Evolutionary conservation across 2,888 invertebrate species (phyloP), one percentile per base, ranked within the genome.

Genomic region (Apotomis capreana): DNA sequence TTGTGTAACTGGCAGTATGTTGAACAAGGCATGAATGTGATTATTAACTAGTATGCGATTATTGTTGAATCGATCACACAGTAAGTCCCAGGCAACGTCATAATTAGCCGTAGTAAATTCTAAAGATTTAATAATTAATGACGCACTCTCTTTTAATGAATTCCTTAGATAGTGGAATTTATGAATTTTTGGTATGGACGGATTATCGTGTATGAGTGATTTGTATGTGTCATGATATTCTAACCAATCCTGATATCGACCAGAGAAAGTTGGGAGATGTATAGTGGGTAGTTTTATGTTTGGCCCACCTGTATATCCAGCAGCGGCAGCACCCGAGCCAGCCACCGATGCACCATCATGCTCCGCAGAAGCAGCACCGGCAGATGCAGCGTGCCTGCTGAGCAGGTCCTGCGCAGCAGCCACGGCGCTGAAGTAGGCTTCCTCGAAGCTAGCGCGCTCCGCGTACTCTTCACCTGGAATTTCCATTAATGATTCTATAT

Each of bases 51-150:
- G 12, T 10, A 64, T 52, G 0, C 64, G 54, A 40, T 54, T 55
- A 44, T 64, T 64, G 44, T 64, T 64, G n/a, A 40, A 64, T 6
- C 77, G 61, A 2, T 77, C 72, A 5, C 46, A 74, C 3, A 79
- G 59, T 60, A 78, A 60, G 0, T 76, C 54, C 79, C 78, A 78
- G 5, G 75, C 78, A 44, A 74, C 70, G 10, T 37, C 49, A 37
- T 79, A 79, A 59, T 78, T 78, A 4, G 65, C 69, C 0, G 74
- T 60, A 58, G 72, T 74, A 58, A 79, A 77, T 5, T 76, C 76
- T 5, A 78, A 52, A 4, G 70, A 75, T 70, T 76, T 71, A 36
- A 78, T 76, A 0, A 77, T 51, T 61, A 71, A 61, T 5, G 75
- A 58, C 0, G 76, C 77, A 55, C 71, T 78, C 15, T 76, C 76